Conservation (phyloP, 2,113 vertebrate species). For the Crotalus horridus region DNA sequence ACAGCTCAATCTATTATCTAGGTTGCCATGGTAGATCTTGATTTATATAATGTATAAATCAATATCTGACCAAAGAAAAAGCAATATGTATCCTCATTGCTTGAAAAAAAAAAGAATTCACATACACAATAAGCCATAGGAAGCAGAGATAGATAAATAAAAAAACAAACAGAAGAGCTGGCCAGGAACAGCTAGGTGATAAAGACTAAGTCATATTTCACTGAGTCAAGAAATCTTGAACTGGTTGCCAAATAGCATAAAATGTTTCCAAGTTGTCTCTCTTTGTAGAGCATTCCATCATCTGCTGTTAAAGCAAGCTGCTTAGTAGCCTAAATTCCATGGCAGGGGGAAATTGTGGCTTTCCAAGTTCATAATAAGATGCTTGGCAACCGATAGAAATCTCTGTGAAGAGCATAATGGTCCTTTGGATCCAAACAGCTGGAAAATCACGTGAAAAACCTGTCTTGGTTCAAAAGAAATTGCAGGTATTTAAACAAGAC, state of each 20-base stretch:
- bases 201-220: conserved; percentile 10
- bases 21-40: not conserved
- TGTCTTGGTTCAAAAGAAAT: not conserved
- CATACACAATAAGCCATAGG: not conserved
- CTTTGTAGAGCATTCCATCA: not conserved
- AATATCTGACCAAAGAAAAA: not conserved
- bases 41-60: not conserved
- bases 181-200: conserved; percentile 1
- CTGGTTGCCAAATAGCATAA: conserved; percentile 13
- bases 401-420: not conserved
- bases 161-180: conserved; percentile 1
- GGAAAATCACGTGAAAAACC: not conserved
- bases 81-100: not conserved
- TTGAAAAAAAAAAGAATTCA: not conserved
- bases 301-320: conserved; percentile 1
- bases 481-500: conserved; percentile 7
- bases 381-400: not conserved
- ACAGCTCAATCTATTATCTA: not conserved
- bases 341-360: conserved; percentile 2
- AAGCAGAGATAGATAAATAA: not conserved
- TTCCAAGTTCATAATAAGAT: conserved; percentile 13
- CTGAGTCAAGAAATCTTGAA: not conserved
- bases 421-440: conserved; percentile 3
- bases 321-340: conserved; percentile 9
- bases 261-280: conserved; percentile 11